A percentile compares a stretch with the other conserved stretches of the same genome.
Evolutionary conservation across 2,888 invertebrate species (phyloP).

Genomic region (Andrena dorsata): DNA sequence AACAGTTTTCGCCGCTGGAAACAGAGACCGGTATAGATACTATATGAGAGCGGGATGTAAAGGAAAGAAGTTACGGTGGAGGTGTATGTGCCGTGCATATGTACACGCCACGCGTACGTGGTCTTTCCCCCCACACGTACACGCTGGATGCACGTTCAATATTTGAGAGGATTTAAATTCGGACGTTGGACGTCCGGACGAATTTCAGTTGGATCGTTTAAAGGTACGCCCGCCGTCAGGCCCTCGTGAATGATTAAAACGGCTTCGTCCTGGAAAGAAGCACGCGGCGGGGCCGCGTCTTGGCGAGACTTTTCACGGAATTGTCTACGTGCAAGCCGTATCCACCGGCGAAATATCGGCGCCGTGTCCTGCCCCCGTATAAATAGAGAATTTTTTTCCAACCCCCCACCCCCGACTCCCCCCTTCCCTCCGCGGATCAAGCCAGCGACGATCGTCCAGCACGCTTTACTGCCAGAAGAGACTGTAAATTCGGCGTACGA

Average conservation of each 20-base stretch:
- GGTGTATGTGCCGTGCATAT: neutral
- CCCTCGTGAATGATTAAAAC: slow-evolving; percentile 83
- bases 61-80: slow-evolving; percentile 69
- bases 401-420: no score
- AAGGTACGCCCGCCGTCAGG: slow-evolving; percentile 81
- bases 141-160: slow-evolving; percentile 78
- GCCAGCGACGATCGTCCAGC: slow-evolving; percentile 32
- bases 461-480: slow-evolving; percentile 52
- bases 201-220: slow-evolving; percentile 83
- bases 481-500: slow-evolving; percentile 51
- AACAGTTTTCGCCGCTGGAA: slow-evolving; percentile 59
- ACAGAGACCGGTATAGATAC: slow-evolving; percentile 51
- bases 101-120: no score
- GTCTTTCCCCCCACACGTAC: slow-evolving; percentile 18
- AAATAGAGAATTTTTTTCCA: slow-evolving; percentile 72
- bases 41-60: slow-evolving; percentile 45
- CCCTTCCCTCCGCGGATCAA: slow-evolving; percentile 12
- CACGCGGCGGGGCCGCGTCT: slow-evolving; percentile 61
- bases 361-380: slow-evolving; percentile 66
- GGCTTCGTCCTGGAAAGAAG: slow-evolving; percentile 71
- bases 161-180: slow-evolving; percentile 84
- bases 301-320: slow-evolving; percentile 74
- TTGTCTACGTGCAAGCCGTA: slow-evolving; percentile 78
- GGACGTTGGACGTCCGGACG: slow-evolving; percentile 82
- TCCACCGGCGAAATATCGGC: slow-evolving; percentile 72